These are phyloP conservation scores for Molorchus minor DNA, from an alignment of 2,888 invertebrate genomes.

Conservation along the genomic window DNA sequence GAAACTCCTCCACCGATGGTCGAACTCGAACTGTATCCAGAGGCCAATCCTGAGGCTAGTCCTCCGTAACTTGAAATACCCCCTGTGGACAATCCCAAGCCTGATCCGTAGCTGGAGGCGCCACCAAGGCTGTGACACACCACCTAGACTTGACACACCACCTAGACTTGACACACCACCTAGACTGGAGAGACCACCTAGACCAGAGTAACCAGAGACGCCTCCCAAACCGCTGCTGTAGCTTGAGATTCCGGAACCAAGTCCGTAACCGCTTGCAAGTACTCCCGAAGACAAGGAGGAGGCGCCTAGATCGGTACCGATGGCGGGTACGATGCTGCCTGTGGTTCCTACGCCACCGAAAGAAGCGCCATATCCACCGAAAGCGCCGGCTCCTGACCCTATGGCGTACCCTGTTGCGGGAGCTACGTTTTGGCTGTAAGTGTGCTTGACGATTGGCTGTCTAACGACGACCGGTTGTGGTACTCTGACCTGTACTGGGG, in stretches of 20 bases:
- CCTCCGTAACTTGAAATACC: constrained; percentile 12
- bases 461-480: constrained; percentile 41
- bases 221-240: constrained; percentile 22
- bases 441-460: constrained; percentile 32
- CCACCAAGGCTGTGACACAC: neutral
- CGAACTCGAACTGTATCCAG: constrained; percentile 15
- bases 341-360: no score
- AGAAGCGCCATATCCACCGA: no score
- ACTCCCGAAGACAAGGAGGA: no score
- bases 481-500: constrained; percentile 46
- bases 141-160: constrained; percentile 7
- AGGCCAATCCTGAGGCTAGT: constrained; percentile 14
- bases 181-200: constrained; percentile 4
- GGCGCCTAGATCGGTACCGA: no score
- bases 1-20: constrained; percentile 11
- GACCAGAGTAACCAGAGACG: neutral
- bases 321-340: no score
- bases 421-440: neutral
- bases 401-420: constrained; percentile 13
- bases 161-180: constrained; percentile 9
- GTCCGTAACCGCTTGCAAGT: constrained; percentile 1
- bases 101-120: neutral
- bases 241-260: constrained; percentile 18
- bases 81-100: constrained; percentile 9
- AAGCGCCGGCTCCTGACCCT: constrained; percentile 10